A percentile compares a stretch with the other conserved stretches of the same genome.
Conservation (phyloP, 1,140 invertebrate genomes). For the Drosophila biarmipes region DNA sequence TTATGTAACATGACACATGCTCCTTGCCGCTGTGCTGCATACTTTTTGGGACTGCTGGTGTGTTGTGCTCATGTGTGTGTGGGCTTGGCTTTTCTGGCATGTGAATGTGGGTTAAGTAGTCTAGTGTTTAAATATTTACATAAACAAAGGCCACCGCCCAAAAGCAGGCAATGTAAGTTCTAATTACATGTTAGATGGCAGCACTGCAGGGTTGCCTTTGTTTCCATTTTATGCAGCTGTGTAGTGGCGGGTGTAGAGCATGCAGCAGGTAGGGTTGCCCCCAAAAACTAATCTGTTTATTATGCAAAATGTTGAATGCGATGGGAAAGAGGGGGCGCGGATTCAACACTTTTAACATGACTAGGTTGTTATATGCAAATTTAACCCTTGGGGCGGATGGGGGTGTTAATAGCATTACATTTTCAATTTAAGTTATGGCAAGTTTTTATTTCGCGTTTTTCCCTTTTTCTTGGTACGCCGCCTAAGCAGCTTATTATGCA, state of each 20-base stretch:
- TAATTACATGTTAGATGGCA: constrained; percentile 56
- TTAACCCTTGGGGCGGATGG: constrained; percentile 12
- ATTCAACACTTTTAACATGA: constrained; percentile 40
- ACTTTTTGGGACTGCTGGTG: constrained; percentile 4
- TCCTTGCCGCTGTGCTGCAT: constrained; percentile 14
- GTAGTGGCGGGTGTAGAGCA: constrained; percentile 24
- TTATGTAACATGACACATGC: constrained; percentile 51
- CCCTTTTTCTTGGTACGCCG: background rate
- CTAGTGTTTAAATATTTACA: constrained; percentile 70
- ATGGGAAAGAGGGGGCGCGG: background rate
- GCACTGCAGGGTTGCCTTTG: constrained; percentile 15
- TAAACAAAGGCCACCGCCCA: constrained; percentile 67
- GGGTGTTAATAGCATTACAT: constrained; percentile 66
- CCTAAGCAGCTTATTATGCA: constrained; percentile 63
- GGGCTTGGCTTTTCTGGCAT: constrained; percentile 18
- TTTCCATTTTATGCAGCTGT: background rate
- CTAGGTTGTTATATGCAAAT: constrained; percentile 70
- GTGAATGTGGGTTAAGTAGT: constrained; percentile 74
- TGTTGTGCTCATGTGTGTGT: constrained; percentile 17
- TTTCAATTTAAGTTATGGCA: constrained; percentile 71
- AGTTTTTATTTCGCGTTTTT: constrained; percentile 30
- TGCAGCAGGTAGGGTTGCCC: constrained; percentile 48
- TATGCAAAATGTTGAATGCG: constrained; percentile 73
- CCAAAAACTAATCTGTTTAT: constrained; percentile 66
- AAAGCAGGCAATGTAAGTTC: constrained; percentile 62